Evolutionary conservation across 2,797 vertebrate genomes (phyloP), one percentile per base, ranked within the genome.

Genomic region (Dermochelys coriacea): DNA sequence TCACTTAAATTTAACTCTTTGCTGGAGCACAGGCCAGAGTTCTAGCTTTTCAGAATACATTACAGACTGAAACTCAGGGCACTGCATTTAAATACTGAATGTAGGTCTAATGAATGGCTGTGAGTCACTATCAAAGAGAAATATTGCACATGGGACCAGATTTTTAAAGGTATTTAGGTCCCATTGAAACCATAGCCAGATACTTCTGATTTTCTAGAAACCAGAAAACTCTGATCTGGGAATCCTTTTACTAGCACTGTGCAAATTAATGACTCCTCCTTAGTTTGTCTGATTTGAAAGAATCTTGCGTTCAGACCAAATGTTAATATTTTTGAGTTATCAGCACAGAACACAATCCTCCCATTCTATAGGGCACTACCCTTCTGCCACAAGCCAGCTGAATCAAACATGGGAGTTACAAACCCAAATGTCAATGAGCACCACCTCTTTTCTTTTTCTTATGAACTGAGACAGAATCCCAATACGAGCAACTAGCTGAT

Each of bases 71-170:
- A 95, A 93, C 90, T 86, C 41, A 85, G 81, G 75, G 34, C 52
- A 88, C 1, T 1, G 31, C 79, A 81, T 61, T 93, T 29, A 93
- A 88, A 85, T 78, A 80, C 25, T 27, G 50, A 80, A 51, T 77
- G 92, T 57, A 80, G n/a, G 37, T 77, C 27, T 49, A 31, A 77
- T 77, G 45, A 77, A 77, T 49, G 93, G 82, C 94, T 93, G 29
- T 50, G 71, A 95, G 91, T 80, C 91, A 77, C 86, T 94, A 84
- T 87, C 97, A 94, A 94, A 91, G 71, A 93, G 83, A 95, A 95
- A 86, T n/a, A 61, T 87, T 55, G 68, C 3, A 2, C 27, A 1
- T 77, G 86, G 82, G 47, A 90, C 25, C 52, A 61, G n/a, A 85
- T 71, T 10, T 2, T 77, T 71, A 91, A 90, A 86, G 52, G 4